These are phyloP conservation scores for Sinohyriopsis cumingii DNA, from an alignment of 2,888 invertebrate genomes.

Conservation along the genomic window DNA sequence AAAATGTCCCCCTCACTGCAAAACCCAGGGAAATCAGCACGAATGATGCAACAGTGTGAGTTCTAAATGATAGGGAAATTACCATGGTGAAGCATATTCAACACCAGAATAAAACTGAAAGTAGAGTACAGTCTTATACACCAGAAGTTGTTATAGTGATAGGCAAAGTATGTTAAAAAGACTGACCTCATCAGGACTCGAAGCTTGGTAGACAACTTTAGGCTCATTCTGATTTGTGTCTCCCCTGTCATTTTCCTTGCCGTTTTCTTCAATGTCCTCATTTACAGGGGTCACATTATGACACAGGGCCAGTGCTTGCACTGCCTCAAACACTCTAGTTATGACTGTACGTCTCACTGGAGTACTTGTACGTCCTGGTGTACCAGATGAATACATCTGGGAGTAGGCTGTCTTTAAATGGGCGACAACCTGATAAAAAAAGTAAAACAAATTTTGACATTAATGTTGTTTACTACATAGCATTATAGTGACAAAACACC, in stretches of 20 bases:
- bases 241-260: conserved; percentile 54
- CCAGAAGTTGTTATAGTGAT: too few relatives aligned
- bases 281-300: conserved; percentile 99
- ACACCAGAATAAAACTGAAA: too few relatives aligned
- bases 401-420: conserved; percentile 74
- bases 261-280: conserved; percentile 75
- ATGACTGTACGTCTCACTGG: conserved; percentile 80
- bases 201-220: conserved; percentile 79
- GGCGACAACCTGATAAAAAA: conserved; percentile 68
- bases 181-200: conserved; percentile 82
- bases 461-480: not conserved
- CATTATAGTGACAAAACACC: too few relatives aligned
- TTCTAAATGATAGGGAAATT: too few relatives aligned
- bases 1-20: too few relatives aligned
- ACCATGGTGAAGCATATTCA: too few relatives aligned
- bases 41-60: too few relatives aligned
- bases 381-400: conserved; percentile 28
- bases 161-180: not conserved
- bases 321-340: conserved; percentile 88
- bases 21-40: too few relatives aligned
- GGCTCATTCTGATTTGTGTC: conserved; percentile 67
- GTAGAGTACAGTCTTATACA: too few relatives aligned
- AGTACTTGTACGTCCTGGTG: conserved; percentile 47
- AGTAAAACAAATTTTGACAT: not conserved
- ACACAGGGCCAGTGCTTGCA: conserved; percentile 95